These are phyloP conservation scores for Nothura maculosa DNA, from an alignment of 2,797 vertebrate genomes.

Conservation along the genomic window DNA sequence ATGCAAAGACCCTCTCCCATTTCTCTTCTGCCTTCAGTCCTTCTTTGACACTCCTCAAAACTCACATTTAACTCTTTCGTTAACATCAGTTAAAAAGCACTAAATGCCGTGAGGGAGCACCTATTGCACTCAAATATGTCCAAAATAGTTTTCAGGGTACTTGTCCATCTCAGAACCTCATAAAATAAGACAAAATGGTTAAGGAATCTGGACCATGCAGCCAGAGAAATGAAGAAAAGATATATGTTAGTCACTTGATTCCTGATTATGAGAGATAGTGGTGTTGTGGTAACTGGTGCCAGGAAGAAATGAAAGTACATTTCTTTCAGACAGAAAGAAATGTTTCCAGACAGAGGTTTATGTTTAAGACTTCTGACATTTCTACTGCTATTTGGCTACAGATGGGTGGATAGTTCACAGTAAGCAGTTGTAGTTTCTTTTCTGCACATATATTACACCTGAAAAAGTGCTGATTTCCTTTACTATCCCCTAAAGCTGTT, in stretches of 20 bases:
- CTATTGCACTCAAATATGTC: background rate
- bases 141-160: background rate
- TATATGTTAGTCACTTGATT: background rate
- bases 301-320: background rate
- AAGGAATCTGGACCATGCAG: background rate
- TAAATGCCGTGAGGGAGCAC: accelerated
- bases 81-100: background rate
- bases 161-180: background rate
- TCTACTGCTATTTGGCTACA: slow-evolving; percentile 37
- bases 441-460: background rate
- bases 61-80: background rate
- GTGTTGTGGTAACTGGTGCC: background rate
- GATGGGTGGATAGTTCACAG: background rate
- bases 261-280: background rate
- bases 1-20: background rate
- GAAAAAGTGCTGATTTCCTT: background rate
- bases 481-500: background rate
- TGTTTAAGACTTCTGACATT: slow-evolving; percentile 36
- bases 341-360: too few species aligned
- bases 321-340: too few species aligned
- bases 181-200: background rate
- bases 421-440: background rate
- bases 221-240: background rate
- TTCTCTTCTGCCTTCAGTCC: accelerated
- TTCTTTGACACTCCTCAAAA: background rate